Conservation (phyloP, 2,797 vertebrate species). For the Sebastiscus tertius region DNA sequence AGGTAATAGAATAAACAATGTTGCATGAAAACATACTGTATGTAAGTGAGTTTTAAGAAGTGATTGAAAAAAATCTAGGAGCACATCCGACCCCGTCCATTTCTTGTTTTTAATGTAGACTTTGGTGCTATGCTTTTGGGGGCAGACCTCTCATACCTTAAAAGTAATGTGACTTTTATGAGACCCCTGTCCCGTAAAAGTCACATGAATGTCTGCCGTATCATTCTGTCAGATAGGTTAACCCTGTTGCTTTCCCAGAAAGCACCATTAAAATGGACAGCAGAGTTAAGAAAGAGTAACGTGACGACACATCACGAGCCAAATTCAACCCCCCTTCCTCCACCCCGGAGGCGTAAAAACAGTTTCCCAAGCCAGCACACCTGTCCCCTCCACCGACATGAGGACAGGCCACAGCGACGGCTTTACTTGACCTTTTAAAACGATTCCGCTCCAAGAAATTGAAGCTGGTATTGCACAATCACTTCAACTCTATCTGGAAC, state of each 20-base stretch:
- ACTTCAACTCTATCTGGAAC: conserved; percentile 9
- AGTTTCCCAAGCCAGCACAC: conserved; percentile 29
- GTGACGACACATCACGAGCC: conserved; percentile 4
- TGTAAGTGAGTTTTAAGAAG: neutral
- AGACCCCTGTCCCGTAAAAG: conserved; percentile 47
- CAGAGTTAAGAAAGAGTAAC: conserved; percentile 19
- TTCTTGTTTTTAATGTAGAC: conserved; percentile 8
- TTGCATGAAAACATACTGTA: neutral
- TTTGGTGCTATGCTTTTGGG: neutral
- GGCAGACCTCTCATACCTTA: conserved; percentile 24
- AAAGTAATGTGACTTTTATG: conserved; percentile 53
- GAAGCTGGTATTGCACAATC: conserved; percentile 16
- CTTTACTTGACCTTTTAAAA: conserved; percentile 34
- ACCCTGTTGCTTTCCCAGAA: conserved; percentile 33
- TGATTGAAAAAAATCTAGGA: neutral
- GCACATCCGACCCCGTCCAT: neutral
- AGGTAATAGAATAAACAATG: neutral
- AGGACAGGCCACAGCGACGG: neutral
- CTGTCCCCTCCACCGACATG: conserved; percentile 20
- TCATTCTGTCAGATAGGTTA: conserved; percentile 31
- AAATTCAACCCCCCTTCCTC: neutral
- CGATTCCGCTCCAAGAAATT: neutral
- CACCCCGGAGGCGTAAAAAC: neutral
- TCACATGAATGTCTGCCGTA: conserved; percentile 37
- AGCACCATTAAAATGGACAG: conserved; percentile 5